Evolutionary conservation across 2,888 invertebrate genomes (phyloP), one percentile per base, ranked within the genome.

Genomic region (Drosophila suboccidentalis): DNA sequence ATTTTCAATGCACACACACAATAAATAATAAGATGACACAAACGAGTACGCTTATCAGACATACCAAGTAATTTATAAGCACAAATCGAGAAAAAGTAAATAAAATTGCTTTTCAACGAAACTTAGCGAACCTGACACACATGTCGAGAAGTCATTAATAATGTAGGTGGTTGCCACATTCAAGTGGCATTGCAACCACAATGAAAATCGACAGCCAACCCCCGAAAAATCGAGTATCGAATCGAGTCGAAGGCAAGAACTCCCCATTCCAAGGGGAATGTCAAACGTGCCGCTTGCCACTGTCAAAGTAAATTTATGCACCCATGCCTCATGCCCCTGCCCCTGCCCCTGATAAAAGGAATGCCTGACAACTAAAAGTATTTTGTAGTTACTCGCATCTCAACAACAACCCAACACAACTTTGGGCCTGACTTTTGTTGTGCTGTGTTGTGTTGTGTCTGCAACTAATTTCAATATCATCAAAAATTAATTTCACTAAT

Each of bases 401-500:
- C 57, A 53, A 39, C 47, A 19, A 49, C 36, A 36, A 36, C 13
- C 32, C 17, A 57, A 38, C 29, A 43, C 38, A 60, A 58, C 55
- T 66, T 54, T 59, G 38, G 43, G 69, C 53, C 49, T 47, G 67
- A 60, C 65, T 62, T 64, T 66, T 64, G 51, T 71, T 8, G 29
- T 64, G 51, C 67, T 8, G 29, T 22, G 26, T 26, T 26, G 26
- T 67, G 51, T 77, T 71, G 81, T 79, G 89, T 78, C 90, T 87
- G 90, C 85, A 80, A 91, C 91, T 91, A 90, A 91, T 91, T 91
- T 91, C 89, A 91, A 91, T 91, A 91, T 91, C 91, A 91, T 91
- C 91, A 91, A 91, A 91, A 91, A 91, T 91, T 91, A 91, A 91
- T 91, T 91, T 87, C 88, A 90, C 88, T 91, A 91, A 91, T 91